phyloP scores from a whole-genome alignment of 2,797 vertebrate genomes.

The Steatocranus sp. region DNA sequence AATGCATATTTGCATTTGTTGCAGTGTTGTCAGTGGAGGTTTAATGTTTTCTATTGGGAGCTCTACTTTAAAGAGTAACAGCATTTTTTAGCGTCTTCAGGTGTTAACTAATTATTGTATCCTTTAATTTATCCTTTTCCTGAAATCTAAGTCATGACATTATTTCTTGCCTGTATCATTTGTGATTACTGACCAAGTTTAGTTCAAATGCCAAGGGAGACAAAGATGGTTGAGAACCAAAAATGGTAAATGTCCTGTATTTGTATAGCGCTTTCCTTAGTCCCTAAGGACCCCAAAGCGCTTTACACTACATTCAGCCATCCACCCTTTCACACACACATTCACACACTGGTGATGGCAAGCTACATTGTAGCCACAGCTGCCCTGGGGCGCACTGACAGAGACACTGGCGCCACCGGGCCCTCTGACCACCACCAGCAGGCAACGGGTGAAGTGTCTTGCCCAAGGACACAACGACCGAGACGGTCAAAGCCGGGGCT shows the following conservation, averaged over 20 bases:
- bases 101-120: not conserved
- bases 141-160: not conserved
- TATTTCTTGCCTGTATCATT: not conserved
- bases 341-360: not conserved
- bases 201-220: not conserved
- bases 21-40: not conserved
- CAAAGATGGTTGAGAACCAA: not conserved
- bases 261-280: not conserved
- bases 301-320: not conserved
- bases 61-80: not conserved
- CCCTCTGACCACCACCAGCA: fast-evolving
- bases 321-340: no score
- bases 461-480: fast-evolving
- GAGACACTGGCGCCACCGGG: fast-evolving
- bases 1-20: not conserved
- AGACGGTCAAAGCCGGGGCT: not conserved
- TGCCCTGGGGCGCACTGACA: not conserved
- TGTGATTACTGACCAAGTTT: not conserved
- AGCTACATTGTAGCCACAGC: not conserved
- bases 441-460: not conserved
- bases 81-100: not conserved
- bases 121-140: not conserved
- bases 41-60: not conserved
- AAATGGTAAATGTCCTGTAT: not conserved
- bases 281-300: not conserved